Evolutionary conservation across 2,888 invertebrate genomes (phyloP), one percentile per base, ranked within the genome.

Genomic region (Patella pellucida): DNA sequence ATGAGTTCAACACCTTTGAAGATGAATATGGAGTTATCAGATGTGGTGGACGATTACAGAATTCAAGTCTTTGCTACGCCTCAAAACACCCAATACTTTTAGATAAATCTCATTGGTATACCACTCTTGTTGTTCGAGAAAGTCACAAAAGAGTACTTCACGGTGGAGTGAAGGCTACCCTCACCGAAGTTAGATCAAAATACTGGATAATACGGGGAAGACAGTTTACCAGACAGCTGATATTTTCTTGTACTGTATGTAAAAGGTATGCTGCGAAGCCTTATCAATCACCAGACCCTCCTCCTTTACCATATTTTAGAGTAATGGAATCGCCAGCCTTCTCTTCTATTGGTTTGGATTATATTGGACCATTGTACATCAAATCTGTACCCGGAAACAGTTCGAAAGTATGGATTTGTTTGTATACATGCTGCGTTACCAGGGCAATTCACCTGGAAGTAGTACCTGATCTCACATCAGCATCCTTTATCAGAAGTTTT

Each of bases 61-160:
- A 62, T 14, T 62, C 62, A 12, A n/a, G 23, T 62, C 62, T 62
- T 12, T 19, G 19, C 11, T 62, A 62, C 14, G 11, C 62, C 11
- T 19, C 62, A 19, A 62, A 62, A 62, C 23, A 23, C 14, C 62
- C 62, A 19, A 23, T 62, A 12, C 11, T 62, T 23, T 23, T 62
- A 12, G 62, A 62, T n/a, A 62, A 62, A 62, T 62, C 62, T 19
- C 62, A 62, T 62, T 62, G 62, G 62, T 62, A 23, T 15, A 62
- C 62, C 19, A 62, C 62, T 23, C 62, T 62, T 62, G 23, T 62
- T 62, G 23, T 23, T 15, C 62, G 62, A 62, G 19, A 19, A 23
- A 23, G 62, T 15, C 62, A 62, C 62, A 62, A 23, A 14, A 23
- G 62, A 62, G 19, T 62, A 19, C 62, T 23, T 15, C 62, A 62